Conservation (phyloP, 2,888 invertebrate genomes). For the Apocheima hispidaria region DNA sequence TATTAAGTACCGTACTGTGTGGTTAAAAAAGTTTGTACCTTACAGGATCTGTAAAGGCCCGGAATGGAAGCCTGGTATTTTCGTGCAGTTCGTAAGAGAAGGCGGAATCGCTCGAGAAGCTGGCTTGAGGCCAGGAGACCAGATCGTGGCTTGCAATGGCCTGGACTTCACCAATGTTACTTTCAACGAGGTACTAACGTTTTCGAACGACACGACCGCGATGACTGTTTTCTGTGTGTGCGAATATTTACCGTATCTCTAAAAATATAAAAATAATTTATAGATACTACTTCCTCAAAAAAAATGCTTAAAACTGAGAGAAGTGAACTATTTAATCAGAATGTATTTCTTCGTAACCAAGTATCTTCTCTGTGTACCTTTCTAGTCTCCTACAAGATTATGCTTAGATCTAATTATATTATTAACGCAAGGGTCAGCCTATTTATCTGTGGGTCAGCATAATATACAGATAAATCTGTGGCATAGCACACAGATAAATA, state of each 20-base stretch:
- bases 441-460: no score
- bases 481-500: no score
- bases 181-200: conserved; percentile 89
- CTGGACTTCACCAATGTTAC: conserved; percentile 91
- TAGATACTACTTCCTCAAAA: conserved; percentile 5
- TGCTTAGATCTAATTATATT: no score
- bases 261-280: not conserved
- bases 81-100: conserved; percentile 95
- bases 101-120: conserved; percentile 95
- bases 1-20: no score
- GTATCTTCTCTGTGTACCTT: no score
- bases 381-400: no score
- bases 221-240: no score
- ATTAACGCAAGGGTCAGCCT: no score
- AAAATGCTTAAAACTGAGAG: conserved; percentile 3
- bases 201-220: no score
- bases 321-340: no score
- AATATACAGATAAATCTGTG: no score
- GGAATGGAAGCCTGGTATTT: conserved; percentile 94
- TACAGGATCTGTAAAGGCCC: conserved; percentile 93
- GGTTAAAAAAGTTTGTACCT: not conserved
- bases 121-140: conserved; percentile 95
- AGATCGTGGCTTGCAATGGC: conserved; percentile 96
- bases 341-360: no score
- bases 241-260: not conserved